Evolutionary conservation across 2,888 invertebrate genomes (phyloP).

Genomic region (Dicycla oo): DNA sequence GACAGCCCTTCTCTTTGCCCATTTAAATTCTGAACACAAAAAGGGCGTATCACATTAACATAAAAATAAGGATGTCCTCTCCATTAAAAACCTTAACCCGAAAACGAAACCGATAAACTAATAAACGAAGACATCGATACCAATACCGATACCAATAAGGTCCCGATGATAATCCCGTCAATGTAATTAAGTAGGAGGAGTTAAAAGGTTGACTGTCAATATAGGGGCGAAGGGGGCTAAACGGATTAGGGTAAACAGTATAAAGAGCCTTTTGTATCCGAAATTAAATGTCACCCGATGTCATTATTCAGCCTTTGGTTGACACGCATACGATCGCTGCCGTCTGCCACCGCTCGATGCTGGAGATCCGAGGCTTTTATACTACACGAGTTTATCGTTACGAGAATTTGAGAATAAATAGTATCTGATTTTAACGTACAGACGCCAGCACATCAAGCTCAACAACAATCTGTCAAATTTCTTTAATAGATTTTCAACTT

Average conservation of each 20-base stretch:
- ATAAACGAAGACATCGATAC: conserved; percentile 56
- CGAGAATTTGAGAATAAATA: background rate
- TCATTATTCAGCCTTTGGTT: conserved; percentile 87
- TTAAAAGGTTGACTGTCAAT: conserved; percentile 80
- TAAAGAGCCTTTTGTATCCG: conserved; percentile 89
- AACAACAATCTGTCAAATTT: too few relatives aligned
- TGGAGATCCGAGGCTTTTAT: conserved; percentile 71
- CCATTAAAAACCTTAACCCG: conserved; percentile 43
- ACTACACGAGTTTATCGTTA: conserved; percentile 58
- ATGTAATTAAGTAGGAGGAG: conserved; percentile 76
- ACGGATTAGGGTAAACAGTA: conserved; percentile 89
- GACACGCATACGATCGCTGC: conserved; percentile 83
- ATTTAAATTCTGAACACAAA: conserved; percentile 48
- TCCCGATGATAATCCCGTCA: conserved; percentile 68
- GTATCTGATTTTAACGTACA: too few relatives aligned
- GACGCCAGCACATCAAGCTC: too few relatives aligned
- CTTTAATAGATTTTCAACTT: too few relatives aligned
- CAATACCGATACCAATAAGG: conserved; percentile 46
- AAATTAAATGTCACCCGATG: conserved; percentile 89
- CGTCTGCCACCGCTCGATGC: conserved; percentile 72
- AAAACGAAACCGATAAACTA: conserved; percentile 52
- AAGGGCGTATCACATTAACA: conserved; percentile 56
- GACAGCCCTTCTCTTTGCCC: conserved; percentile 9
- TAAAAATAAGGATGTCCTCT: conserved; percentile 46
- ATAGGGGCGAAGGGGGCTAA: conserved; percentile 75